Base-by-base conservation (phyloP, 2,113 vertebrate genomes). In the Oreotragus oreotragus region DNA sequence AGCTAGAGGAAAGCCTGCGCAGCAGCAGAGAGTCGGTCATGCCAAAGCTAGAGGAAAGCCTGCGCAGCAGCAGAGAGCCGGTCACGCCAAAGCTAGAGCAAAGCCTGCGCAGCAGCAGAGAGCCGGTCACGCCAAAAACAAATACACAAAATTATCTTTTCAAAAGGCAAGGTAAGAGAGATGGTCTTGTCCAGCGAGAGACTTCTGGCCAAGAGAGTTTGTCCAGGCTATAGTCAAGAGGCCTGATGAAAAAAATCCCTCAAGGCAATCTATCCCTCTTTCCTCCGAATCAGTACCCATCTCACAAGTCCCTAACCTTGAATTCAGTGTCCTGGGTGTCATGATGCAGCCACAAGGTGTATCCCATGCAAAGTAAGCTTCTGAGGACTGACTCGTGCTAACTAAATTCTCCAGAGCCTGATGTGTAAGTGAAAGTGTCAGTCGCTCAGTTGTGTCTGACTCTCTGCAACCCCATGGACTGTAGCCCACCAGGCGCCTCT, bases 381-480 rank as follows among this genome's bases (percentile, higher is more conserved):
- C 91, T 36, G 16, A 17, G 43, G 6, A 62, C 86, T 62, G 73
- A 88, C 25, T 76, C 55, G 77, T 7, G 19, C 30, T 80, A 28
- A 73, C 84, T 64, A 76, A 62, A 73, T 81, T 96, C 81, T 77
- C 64, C 53, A 84, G 33, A 84, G 57, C 14, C 53, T 76, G 25
- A 51, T 39, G 14, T 47, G 23, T 39, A 39, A 70, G 66, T 39
- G 66, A 23, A 23, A 70, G 5, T 12, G 0, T 70, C n/a, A 70
- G 66, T 12, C 2, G 5, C n/a, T 70, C 66, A 39, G 19, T 70
- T 2, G 1, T 70, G n/a, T 36, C 66, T 70, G n/a, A 70, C 19
- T 66, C 64, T 39, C 8, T 5, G n/a, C 1, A 0, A 70, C 66
- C 64, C n/a, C 0, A 0, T 70, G n/a, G 66, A 23, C 66, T 70